Evolutionary conservation across 2,113 vertebrate species (phyloP), one percentile per base, ranked within the genome.

Genomic region (Cololabis saira): DNA sequence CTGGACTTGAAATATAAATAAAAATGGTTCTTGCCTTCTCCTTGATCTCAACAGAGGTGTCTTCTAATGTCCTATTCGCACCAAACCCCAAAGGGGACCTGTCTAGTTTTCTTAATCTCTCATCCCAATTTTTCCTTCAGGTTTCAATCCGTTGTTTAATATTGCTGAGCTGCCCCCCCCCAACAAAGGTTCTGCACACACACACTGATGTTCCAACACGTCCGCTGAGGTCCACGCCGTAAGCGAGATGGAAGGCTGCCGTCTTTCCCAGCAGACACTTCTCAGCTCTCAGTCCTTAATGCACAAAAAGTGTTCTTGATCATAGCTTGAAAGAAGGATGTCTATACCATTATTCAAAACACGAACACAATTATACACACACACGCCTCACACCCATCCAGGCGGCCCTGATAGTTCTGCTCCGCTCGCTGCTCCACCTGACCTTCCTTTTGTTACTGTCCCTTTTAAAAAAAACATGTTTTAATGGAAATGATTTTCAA

Each of bases 401-500:
- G 76, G 75, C 88, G 74, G 73, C 86, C 84, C 86, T 85, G 87
- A 87, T 87, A 85, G 86, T 86, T 83, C 80, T 77, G 89, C 82
- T 82, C 78, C 51, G 74, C 79, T 83, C 89, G 80, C 89, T 82
- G 87, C 91, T 90, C 87, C 91, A 88, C 90, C 92, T 93, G 92
- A 93, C 92, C 93, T 93, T 93, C 92, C 89, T 75, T 93, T 93
- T 92, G 91, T 92, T 81, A 86, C 81, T 81, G 81, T 91, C 84
- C 88, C 89, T 90, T 92, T 92, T 86, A 84, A 90, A 89, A 84
- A 90, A 92, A 91, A 90, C 90, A 90, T 89, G 88, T 92, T 92
- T 93, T 94, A 93, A 93, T 93, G 91, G 92, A 94, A 93, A 92
- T 92, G 80, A 93, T 94, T 94, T 93, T 91, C 86, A 91, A 93